These are phyloP conservation scores for Amphiprion percula DNA, from an alignment of 2,113 vertebrate species.

Conservation along the genomic window DNA sequence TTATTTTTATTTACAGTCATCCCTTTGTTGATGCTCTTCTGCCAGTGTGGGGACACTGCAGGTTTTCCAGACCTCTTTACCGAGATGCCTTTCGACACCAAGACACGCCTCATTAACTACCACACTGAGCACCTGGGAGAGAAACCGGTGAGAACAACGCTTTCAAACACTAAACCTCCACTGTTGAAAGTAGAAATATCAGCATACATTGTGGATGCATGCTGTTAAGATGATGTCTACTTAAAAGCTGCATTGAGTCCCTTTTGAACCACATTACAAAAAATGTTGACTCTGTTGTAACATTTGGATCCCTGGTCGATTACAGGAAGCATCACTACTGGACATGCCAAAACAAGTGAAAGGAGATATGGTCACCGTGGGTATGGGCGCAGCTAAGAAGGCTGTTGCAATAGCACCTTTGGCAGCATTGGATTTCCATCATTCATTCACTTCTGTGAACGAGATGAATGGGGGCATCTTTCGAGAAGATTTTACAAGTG, in stretches of 20 bases:
- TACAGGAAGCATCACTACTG: conserved; percentile 70
- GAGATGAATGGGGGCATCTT: neutral
- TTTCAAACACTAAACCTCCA: neutral
- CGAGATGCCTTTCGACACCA: conserved; percentile 80
- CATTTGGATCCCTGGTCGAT: neutral
- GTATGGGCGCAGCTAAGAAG: neutral
- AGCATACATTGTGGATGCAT: neutral
- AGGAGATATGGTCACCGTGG: neutral
- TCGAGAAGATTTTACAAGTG: conserved; percentile 17
- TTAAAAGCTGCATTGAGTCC: neutral
- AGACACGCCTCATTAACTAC: conserved; percentile 89
- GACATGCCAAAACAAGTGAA: conserved; percentile 14
- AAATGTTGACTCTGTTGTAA: conserved; percentile 23
- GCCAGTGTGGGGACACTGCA: conserved; percentile 71
- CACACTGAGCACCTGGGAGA: conserved; percentile 90
- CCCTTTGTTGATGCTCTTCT: conserved; percentile 86
- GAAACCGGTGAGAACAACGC: conserved; percentile 83
- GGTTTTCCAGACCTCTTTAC: conserved; percentile 72
- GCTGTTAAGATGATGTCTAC: neutral
- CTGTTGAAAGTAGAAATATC: neutral
- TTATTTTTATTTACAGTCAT: conserved; percentile 80
- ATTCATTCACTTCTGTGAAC: conserved; percentile 34
- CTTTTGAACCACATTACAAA: neutral
- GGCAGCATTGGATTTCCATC: neutral
- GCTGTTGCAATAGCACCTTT: neutral